Evolutionary conservation across 2,888 invertebrate genomes (phyloP), one percentile per base, ranked within the genome.

Genomic region (Tolmerus cingulatus): DNA sequence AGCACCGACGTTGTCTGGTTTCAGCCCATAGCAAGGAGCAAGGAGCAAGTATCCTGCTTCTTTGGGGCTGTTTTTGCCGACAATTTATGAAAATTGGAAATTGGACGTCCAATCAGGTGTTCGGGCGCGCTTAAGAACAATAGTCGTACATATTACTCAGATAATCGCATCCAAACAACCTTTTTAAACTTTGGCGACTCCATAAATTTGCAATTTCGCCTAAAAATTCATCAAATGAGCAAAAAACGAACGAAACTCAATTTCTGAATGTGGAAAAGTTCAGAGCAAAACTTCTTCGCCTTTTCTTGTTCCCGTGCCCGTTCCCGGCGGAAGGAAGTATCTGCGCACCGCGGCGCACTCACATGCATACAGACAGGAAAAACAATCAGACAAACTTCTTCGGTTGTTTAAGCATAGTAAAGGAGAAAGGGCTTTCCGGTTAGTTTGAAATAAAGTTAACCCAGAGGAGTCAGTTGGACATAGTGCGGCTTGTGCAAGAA

Each of bases 121-220:
- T 76, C n/a, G 40, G 34, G 46, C 16, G 27, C 9, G 23, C 46
- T 79, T 46, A 46, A 46, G 46, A 23, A 16, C 79, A 74, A 74
- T 85, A 85, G 43, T 46, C n/a, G 43, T 43, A 74, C 74, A 27
- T 85, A 43, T 74, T 85, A 46, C 74, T 74, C 16, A 85, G 74
- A 74, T 85, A 85, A 85, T 85, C 85, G 46, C 74, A 43, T 85
- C 43, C 74, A 85, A 85, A 74, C 74, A 85, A 85, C 85, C 85
- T 85, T 74, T 81, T 85, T 85, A 86, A 86, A 86, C 77, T 86
- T 86, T 86, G 78, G 78, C 78, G 86, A 86, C 79, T 86, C 86
- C 57, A 86, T 86, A 86, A 86, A 86, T 86, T 86, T 86, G 86
- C 86, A 86, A 86, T 85, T 85, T 85, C 37, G 37, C 30, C 51